A percentile compares a stretch with the other conserved stretches of the same genome.
Evolutionary conservation across 2,797 vertebrate genomes (phyloP).

Genomic region (Fundulus diaphanus): DNA sequence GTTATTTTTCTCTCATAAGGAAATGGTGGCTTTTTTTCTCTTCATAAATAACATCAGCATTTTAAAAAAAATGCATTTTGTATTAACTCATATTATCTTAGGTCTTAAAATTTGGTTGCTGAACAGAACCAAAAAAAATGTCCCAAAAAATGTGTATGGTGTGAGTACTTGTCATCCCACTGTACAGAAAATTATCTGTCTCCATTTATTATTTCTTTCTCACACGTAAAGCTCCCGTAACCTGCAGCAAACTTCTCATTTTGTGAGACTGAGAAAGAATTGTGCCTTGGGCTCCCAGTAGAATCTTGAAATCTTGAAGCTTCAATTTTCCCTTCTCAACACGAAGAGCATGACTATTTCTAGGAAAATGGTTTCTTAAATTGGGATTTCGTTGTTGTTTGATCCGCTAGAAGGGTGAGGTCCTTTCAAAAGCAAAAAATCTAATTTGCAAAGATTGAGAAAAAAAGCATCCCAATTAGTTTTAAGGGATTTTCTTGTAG

Average conservation of each 20-base stretch:
- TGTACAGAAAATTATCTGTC: not conserved
- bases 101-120: too few relatives aligned
- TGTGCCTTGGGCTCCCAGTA: not conserved
- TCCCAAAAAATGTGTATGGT: not conserved
- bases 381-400: not conserved
- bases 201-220: not conserved
- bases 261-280: not conserved
- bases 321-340: not conserved
- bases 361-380: not conserved
- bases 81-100: too few relatives aligned
- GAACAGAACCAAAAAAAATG: too few relatives aligned
- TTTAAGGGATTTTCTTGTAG: not conserved
- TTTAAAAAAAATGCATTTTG: too few relatives aligned
- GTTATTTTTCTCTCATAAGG: not conserved
- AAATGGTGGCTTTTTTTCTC: not conserved
- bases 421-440: not conserved
- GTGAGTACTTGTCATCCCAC: not conserved
- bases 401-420: not conserved
- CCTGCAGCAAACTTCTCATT: not conserved
- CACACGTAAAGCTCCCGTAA: not conserved
- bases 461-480: not conserved
- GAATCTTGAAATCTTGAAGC: too few relatives aligned
- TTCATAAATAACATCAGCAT: too few relatives aligned
- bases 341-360: not conserved
- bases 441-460: slow-evolving; percentile 1